Conservation (phyloP, 2,888 invertebrate genomes). For the Bursaphelenchus okinawaensis region DNA sequence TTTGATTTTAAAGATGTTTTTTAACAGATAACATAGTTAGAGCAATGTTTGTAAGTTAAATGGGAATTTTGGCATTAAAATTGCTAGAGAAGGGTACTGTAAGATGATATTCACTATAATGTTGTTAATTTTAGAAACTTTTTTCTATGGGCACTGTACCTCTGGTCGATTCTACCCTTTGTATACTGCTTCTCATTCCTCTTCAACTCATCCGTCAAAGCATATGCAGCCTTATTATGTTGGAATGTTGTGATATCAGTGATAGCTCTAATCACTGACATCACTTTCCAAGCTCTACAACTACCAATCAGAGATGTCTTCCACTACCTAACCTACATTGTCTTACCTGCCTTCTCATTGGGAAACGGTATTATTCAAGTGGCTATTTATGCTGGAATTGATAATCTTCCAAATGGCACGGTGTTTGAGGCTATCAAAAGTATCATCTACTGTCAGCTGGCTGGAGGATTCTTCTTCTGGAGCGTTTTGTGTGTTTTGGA, state of each 20-base stretch:
- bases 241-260: slow-evolving; percentile 38
- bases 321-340: slow-evolving; percentile 11
- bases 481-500: slow-evolving; percentile 36
- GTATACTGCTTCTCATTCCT: slow-evolving; percentile 47
- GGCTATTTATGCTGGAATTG: slow-evolving; percentile 12
- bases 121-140: slow-evolving; percentile 10
- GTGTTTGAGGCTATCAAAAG: slow-evolving; percentile 27
- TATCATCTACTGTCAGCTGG: slow-evolving; percentile 33
- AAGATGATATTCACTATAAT: no score
- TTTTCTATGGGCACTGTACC: slow-evolving; percentile 43
- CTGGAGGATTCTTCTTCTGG: slow-evolving; percentile 37
- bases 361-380: slow-evolving; percentile 20
- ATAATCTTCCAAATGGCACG: not conserved
- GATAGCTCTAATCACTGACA: slow-evolving; percentile 23
- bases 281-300: slow-evolving; percentile 15
- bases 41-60: not conserved
- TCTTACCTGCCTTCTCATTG: slow-evolving; percentile 25
- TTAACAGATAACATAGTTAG: not conserved
- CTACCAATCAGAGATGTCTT: slow-evolving; percentile 5
- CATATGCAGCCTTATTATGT: slow-evolving; percentile 35
- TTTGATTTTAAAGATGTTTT: not conserved
- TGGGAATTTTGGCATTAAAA: no score
- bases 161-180: slow-evolving; percentile 43
- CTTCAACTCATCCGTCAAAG: slow-evolving; percentile 35
- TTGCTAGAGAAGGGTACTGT: no score